Evolutionary conservation across 2,113 vertebrate genomes (phyloP).

Genomic region (Caranx melampygus): DNA sequence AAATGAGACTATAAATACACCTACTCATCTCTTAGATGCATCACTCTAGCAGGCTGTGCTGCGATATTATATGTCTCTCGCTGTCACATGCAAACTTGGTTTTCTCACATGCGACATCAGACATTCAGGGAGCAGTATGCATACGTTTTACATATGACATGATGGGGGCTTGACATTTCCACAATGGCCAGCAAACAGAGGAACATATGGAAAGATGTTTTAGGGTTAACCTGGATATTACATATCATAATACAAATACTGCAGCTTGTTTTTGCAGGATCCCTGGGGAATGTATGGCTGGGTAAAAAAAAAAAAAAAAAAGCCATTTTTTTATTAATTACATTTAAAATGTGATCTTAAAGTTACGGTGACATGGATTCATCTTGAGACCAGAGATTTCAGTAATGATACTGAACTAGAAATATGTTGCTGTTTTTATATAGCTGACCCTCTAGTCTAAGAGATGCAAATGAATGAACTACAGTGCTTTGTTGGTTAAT

Average conservation of each 20-base stretch:
- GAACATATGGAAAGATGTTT: background rate
- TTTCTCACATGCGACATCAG: background rate
- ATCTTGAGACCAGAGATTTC: too few relatives aligned
- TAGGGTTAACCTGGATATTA: background rate
- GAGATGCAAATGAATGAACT: too few relatives aligned
- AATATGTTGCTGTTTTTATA: too few relatives aligned
- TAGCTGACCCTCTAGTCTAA: too few relatives aligned
- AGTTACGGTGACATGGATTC: too few relatives aligned
- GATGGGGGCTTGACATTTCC: background rate
- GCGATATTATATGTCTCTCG: conserved; percentile 10
- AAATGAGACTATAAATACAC: conserved; percentile 75
- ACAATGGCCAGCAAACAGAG: background rate
- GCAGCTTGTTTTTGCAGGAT: background rate
- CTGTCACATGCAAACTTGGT: background rate
- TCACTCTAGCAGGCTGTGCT: conserved; percentile 17
- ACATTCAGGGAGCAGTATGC: background rate
- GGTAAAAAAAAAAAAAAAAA: too few relatives aligned
- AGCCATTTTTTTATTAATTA: too few relatives aligned
- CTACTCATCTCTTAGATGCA: conserved; percentile 48
- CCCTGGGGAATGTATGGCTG: background rate
- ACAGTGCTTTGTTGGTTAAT: too few relatives aligned
- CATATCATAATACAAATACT: background rate
- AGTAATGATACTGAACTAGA: too few relatives aligned
- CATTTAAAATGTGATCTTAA: too few relatives aligned
- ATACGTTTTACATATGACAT: background rate